A percentile compares a stretch with the other conserved stretches of the same genome.
phyloP scores from a whole-genome alignment of 2,113 vertebrate genomes.

The Phaethon lepturus region DNA sequence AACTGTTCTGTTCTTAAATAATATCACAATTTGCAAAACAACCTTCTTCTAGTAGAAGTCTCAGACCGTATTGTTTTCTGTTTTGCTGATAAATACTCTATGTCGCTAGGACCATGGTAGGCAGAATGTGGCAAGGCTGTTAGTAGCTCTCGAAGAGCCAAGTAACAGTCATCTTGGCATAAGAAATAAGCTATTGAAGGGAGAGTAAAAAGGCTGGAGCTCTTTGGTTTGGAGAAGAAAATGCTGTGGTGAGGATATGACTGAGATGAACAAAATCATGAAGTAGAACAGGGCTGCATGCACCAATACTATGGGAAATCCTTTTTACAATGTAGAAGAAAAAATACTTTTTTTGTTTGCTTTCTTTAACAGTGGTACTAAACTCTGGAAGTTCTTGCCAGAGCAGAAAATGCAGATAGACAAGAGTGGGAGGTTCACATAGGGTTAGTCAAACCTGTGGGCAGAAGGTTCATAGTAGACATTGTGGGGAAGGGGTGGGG shows the following conservation, averaged over 20 bases:
- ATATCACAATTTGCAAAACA: background rate
- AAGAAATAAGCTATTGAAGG: background rate
- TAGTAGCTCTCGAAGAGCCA: background rate
- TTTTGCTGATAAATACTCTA: background rate
- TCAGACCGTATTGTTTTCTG: background rate
- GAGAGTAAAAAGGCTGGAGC: background rate
- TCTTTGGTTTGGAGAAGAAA: background rate
- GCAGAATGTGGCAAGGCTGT: background rate
- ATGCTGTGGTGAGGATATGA: background rate
- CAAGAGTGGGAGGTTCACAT: background rate
- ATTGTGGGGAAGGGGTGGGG: rapidly evolving
- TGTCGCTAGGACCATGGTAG: background rate
- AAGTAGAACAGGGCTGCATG: background rate
- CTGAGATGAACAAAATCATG: background rate
- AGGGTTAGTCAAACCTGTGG: background rate
- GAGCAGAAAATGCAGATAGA: background rate
- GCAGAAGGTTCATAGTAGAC: background rate
- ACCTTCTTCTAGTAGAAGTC: background rate
- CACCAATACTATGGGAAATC: background rate
- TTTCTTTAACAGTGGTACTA: background rate
- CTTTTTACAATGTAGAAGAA: background rate
- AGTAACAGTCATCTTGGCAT: background rate
- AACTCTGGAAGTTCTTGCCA: background rate
- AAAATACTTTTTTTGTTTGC: background rate
- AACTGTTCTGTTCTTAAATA: background rate